phyloP scores from a whole-genome alignment of 2,888 invertebrate genomes.

The Troides oblongomaculatus region DNA sequence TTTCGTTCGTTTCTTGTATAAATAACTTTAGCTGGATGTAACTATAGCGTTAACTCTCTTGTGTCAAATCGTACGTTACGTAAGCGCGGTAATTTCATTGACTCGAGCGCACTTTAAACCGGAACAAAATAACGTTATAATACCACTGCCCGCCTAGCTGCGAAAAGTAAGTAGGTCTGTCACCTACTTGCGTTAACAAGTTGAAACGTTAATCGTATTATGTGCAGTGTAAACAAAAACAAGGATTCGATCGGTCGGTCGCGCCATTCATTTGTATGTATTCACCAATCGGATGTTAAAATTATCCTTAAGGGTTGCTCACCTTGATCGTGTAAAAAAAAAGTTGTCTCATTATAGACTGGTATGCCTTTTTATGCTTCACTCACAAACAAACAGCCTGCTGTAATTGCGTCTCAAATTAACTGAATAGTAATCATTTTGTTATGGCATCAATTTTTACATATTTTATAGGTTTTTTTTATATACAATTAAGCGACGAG shows the following conservation, averaged over 20 bases:
- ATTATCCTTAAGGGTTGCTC: conserved; percentile 33
- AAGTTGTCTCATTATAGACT: conserved; percentile 37
- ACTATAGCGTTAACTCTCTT: no score
- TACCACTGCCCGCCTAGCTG: neutral
- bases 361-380: conserved; percentile 32
- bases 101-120: neutral
- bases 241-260: neutral
- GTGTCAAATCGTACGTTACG: neutral
- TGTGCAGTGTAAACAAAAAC: conserved; percentile 1
- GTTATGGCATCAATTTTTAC: neutral
- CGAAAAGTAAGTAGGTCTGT: neutral
- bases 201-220: neutral
- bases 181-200: neutral
- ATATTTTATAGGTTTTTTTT: no score
- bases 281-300: conserved; percentile 14
- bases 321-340: conserved; percentile 38
- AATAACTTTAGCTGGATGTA: no score
- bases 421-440: neutral
- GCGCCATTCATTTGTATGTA: conserved; percentile 28
- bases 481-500: no score
- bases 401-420: neutral
- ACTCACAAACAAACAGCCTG: conserved; percentile 31
- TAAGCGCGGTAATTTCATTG: neutral
- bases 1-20: no score
- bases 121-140: no score